phyloP scores from a whole-genome alignment of 2,797 vertebrate species.

The Potorous gilbertii region DNA sequence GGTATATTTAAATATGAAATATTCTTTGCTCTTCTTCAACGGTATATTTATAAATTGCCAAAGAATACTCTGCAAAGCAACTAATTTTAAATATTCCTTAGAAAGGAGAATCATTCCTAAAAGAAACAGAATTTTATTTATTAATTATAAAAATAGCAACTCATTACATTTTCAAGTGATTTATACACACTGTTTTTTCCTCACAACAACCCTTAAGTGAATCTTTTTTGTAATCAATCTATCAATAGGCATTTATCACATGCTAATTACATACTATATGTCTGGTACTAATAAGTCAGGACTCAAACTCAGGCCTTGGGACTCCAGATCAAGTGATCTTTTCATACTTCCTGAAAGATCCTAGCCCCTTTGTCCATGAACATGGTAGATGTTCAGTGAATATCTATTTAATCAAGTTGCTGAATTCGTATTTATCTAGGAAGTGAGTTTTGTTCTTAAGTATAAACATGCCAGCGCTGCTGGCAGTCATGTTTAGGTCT shows the following conservation, averaged over 20 bases:
- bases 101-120: not conserved
- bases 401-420: not conserved
- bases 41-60: not conserved
- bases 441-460: not conserved
- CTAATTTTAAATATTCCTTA: not conserved
- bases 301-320: not conserved
- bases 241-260: not conserved
- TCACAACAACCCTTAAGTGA: not conserved
- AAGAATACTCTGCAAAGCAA: not conserved
- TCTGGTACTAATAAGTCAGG: accelerated
- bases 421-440: not conserved
- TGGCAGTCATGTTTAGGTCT: not conserved
- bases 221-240: not conserved
- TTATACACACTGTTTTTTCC: not conserved
- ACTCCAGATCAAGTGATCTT: not conserved
- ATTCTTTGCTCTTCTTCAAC: not conserved
- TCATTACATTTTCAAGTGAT: not conserved
- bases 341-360: not conserved
- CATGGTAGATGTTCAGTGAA: not conserved
- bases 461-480: not conserved
- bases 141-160: not conserved
- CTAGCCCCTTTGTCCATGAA: not conserved
- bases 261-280: not conserved
- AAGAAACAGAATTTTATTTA: conserved; percentile 3
- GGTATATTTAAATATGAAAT: not conserved